Base-by-base conservation (phyloP, 2,113 vertebrate species). In the Osmerus eperlanus region DNA sequence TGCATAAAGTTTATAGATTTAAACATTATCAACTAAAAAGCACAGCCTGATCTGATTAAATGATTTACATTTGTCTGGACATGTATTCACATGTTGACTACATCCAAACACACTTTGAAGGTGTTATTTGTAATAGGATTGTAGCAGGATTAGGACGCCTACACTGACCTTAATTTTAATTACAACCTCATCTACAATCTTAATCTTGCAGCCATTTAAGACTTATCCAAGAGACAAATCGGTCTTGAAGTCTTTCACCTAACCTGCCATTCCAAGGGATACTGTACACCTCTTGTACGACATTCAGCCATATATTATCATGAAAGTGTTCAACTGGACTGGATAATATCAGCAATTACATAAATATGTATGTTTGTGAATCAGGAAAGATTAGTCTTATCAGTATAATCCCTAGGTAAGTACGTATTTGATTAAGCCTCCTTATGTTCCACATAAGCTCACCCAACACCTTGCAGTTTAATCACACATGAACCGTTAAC, bases 81-180 rank as follows among this genome's bases (percentile, higher is more conserved):
- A 47, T 47, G 41, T 47, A 47, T 47, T 47, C 41, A 47, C 41
- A 47, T 47, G 41, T 47, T 47, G 41, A 47, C 7, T 21, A 60
- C 3, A 60, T 60, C 58, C 58, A 60, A 12, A 60, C 29, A 32
- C 60, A 29, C 60, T 3, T 64, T 64, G 60, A 29, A 32, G 16
- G 61, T 29, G 28, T 63, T 63, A 63, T 63, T 36, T 32, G 2
- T 36, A 64, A 64, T 64, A 36, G 8, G 62, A 64, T 64, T 64
- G 62, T 3, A 15, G 60, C 14, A 32, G 62, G 62, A 14, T 64
- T 32, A 64, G 16, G 13, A 64, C 62, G 18, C 29, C 29, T 29
- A 32, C 15, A 28, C 28, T 18, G 62, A 64, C 29, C 29, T 15
- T 2, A 19, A 64, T 29, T 41, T 11, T 60, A 64, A 64, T 64